Evolutionary conservation across 2,888 invertebrate species (phyloP).

Genomic region (Tipula helvola): DNA sequence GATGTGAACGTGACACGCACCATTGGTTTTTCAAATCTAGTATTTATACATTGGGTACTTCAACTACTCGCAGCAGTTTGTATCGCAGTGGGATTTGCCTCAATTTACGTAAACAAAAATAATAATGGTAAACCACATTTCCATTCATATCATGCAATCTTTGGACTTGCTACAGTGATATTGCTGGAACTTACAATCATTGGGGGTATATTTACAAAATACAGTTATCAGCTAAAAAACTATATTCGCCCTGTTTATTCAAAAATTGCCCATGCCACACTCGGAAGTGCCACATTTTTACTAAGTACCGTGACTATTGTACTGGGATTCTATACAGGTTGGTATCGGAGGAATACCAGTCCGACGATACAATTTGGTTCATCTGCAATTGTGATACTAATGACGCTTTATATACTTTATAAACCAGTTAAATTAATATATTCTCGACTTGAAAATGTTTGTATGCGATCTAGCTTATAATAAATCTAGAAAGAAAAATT

Average conservation of each 20-base stretch:
- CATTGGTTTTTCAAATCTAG: not conserved
- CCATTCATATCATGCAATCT: conserved; percentile 4
- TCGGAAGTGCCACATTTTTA: not conserved
- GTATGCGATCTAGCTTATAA: not conserved
- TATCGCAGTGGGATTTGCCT: conserved; percentile 5
- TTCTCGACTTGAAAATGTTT: not conserved
- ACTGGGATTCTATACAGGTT: conserved; percentile 6
- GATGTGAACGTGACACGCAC: not conserved
- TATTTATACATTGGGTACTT: conserved; percentile 5
- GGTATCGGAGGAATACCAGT: not conserved
- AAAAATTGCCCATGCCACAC: conserved; percentile 1
- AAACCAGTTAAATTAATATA: not conserved
- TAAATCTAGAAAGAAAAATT: not conserved
- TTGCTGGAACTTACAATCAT: not conserved
- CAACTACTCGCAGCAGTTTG: not conserved
- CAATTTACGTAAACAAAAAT: conserved; percentile 10
- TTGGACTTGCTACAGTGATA: conserved; percentile 4
- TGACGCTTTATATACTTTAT: not conserved
- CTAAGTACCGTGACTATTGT: not conserved
- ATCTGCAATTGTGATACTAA: not conserved
- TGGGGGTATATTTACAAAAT: conserved; percentile 10
- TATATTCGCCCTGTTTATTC: conserved; percentile 10
- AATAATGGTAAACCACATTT: not conserved
- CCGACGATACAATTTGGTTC: not conserved
- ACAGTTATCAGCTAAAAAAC: conserved; percentile 4